Evolutionary conservation across 2,888 invertebrate species (phyloP).

Genomic region (Acheta domesticus): DNA sequence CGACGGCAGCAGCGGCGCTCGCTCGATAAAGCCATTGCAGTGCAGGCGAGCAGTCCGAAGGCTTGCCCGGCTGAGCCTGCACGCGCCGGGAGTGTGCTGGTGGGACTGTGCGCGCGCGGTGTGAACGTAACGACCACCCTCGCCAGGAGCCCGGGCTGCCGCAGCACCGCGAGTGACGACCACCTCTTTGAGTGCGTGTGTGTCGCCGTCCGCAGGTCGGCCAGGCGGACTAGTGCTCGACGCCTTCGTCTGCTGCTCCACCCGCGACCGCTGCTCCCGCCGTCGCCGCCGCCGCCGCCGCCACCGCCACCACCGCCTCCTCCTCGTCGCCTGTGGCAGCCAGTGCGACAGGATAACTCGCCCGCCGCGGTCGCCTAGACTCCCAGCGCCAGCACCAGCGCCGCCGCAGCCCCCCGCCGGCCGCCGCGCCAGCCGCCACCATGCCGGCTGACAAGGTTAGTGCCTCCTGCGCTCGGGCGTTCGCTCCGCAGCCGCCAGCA

Average conservation of each 20-base stretch:
- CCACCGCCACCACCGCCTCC: background rate
- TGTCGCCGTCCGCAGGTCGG: slow-evolving; percentile 18
- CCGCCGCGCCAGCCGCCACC: slow-evolving; percentile 26
- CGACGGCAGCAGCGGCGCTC: slow-evolving; percentile 28
- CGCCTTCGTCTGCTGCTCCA: background rate
- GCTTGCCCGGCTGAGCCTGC: slow-evolving; percentile 19
- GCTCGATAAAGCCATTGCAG: slow-evolving; percentile 39
- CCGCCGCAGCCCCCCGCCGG: slow-evolving; percentile 20
- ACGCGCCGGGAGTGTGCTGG: slow-evolving; percentile 22
- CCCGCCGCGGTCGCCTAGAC: background rate
- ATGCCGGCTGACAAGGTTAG: slow-evolving; percentile 38
- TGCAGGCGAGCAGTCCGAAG: slow-evolving; percentile 34
- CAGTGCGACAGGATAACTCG: slow-evolving; percentile 7
- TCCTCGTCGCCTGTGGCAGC: background rate
- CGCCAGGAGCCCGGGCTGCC: background rate
- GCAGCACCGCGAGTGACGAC: background rate
- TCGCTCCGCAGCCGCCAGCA: too few relatives aligned
- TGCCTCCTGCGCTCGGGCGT: background rate
- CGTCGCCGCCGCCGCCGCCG: background rate
- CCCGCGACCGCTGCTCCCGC: background rate
- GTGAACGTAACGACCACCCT: slow-evolving; percentile 9
- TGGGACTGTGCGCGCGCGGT: slow-evolving; percentile 20
- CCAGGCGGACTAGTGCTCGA: background rate
- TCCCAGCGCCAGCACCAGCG: background rate
- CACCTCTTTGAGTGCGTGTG: background rate